Evolutionary conservation across 2,888 invertebrate species (phyloP), one percentile per base, ranked within the genome.

Genomic region (Xanthorhoe designata): DNA sequence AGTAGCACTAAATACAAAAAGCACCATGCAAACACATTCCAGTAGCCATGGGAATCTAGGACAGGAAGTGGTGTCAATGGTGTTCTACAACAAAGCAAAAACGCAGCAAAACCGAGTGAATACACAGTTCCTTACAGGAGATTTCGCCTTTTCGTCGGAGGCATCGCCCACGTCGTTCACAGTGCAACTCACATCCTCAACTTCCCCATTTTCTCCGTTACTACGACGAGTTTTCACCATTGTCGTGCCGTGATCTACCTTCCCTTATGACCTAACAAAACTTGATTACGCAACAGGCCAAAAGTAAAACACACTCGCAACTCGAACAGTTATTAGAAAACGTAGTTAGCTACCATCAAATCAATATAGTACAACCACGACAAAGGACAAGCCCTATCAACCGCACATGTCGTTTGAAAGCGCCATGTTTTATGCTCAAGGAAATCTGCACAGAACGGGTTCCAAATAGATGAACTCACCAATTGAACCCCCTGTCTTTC

Each of bases 181-280:
- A 78, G 87, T 85, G 79, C 89, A 89, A 88, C 89, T 91, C 80
- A 87, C 90, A 79, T 94, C 93, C 75, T 92, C 92, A 81, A 90
- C 87, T 82, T 93, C 93, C 82, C 92, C 93, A 78, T 92, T 91
- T 84, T 92, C 93, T 83, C 92, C 92, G 79, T 92, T 92, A 88
- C 94, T 94, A 82, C 94, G 93, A 79, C 94, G 92, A 84, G 94
- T 94, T 92, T 93, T 94, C 90, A 94, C 94, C 94, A 94, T 94
- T 83, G 88, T 88, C 84, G 84, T 82, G 79, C 77, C 77, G 81
- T 82, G 80, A 79, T 85, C 83, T 86, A 84, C 84, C 81, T 81
- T 83, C 82, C 86, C 87, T 85, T 84, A 67, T 79, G 75, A 83
- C 84, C 56, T 72, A 83, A 78, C 77, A 78, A 79, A 79, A 84